These are phyloP conservation scores for Phyllopteryx taeniolatus DNA, from an alignment of 2,113 vertebrate species.

Conservation along the genomic window DNA sequence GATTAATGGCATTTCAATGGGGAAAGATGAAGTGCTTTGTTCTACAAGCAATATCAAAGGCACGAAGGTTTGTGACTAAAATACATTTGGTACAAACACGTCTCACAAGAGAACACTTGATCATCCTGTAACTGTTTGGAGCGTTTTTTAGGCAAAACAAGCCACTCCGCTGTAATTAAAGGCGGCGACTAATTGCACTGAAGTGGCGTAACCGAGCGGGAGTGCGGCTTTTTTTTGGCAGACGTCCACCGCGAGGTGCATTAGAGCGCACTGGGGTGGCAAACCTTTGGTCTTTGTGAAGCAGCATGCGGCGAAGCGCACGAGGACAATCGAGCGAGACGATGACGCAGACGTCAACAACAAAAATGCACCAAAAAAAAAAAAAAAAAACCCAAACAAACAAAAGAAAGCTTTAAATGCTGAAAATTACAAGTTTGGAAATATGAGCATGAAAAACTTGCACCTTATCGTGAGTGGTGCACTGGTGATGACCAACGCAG, in stretches of 20 bases:
- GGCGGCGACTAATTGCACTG: not conserved
- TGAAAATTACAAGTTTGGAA: too few relatives aligned
- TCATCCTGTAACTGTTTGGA: not conserved
- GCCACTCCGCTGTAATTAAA: not conserved
- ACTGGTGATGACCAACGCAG: too few relatives aligned
- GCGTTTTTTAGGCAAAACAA: not conserved
- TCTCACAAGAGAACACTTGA: not conserved
- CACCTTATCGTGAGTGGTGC: too few relatives aligned
- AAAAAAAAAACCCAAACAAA: too few relatives aligned
- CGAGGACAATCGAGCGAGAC: not conserved
- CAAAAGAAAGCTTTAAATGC: too few relatives aligned
- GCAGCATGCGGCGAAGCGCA: too few relatives aligned
- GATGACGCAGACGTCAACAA: not conserved
- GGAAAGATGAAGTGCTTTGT: not conserved
- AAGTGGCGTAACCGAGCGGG: not conserved
- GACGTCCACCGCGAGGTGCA: too few relatives aligned
- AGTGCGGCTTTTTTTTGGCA: not conserved
- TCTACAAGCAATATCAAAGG: too few relatives aligned
- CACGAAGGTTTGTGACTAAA: not conserved
- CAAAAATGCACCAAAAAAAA: too few relatives aligned
- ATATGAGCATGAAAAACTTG: too few relatives aligned
- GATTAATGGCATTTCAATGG: not conserved
- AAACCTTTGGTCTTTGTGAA: not conserved
- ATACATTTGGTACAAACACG: not conserved
- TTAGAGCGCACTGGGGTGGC: not conserved